Base-by-base conservation (phyloP, 2,113 vertebrate genomes). In the Cheilinus undulatus region DNA sequence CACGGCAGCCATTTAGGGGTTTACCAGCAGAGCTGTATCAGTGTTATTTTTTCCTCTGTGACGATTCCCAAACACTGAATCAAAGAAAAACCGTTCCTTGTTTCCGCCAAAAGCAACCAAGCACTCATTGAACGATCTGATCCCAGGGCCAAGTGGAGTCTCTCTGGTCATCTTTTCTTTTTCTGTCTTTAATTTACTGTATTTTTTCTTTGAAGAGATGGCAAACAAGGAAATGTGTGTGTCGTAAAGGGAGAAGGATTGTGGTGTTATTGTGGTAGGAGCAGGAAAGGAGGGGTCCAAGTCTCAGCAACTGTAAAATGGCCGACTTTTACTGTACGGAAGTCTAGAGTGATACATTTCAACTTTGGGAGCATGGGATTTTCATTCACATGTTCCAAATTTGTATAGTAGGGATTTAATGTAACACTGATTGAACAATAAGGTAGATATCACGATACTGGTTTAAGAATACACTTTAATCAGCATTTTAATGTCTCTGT, bases 251-350 rank as follows among this genome's bases (percentile, higher is more conserved):
- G 76, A 82, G 79, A 64, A 49, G 67, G 17, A 78, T 83, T 7
- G 58, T 43, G 85, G 80, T 86, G 80, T 76, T 66, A 73, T 84
- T 85, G 78, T 76, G 83, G 89, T 82, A 77, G 84, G 42, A 76
- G 84, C 40, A 82, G 85, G 88, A 89, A 73, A 87, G 90, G 93
- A 81, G 87, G 85, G 87, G 87, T 90, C 83, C 54, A 67, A 68
- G 84, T 74, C 72, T 69, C 58, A 73, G 23, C 51, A 74, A 73
- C 88, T 91, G 78, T 89, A 93, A 93, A 94, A 92, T 73, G 87
- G 80, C 82, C 91, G 89, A 89, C 90, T 93, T 82, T 85, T 92
- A 61, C 34, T 54, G 20, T 20, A 58, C 10, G 4, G 45, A 43
- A 30, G 45, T 51, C 38, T 38, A 42, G 11, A 24, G 20, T 3